A percentile compares a stretch with the other conserved stretches of the same genome.
Conservation (phyloP, 2,888 invertebrate genomes). For the Drosophila pegasa region DNA sequence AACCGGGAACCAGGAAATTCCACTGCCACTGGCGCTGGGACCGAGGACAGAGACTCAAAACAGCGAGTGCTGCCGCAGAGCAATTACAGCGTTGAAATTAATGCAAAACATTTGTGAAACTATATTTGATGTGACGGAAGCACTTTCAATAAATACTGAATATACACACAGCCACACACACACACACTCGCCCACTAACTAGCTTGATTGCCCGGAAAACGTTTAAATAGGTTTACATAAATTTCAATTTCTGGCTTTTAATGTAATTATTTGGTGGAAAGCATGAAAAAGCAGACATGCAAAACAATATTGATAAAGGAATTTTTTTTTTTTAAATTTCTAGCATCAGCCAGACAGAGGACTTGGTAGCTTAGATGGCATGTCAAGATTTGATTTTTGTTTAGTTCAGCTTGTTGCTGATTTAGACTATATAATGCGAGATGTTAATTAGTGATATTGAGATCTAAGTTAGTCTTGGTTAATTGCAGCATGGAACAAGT, state of each 20-base stretch:
- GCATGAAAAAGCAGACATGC: neutral
- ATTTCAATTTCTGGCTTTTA: slow-evolving; percentile 10
- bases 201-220: slow-evolving; percentile 15
- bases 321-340: neutral
- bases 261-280: neutral
- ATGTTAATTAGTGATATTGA: too few relatives aligned
- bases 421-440: too few relatives aligned
- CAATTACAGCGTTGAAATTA: slow-evolving; percentile 50
- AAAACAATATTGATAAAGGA: neutral
- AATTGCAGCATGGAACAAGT: too few relatives aligned
- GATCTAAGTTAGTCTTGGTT: too few relatives aligned
- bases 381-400: too few relatives aligned
- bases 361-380: too few relatives aligned
- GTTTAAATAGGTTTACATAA: slow-evolving; percentile 8
- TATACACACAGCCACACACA: neutral
- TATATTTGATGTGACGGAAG: slow-evolving; percentile 36
- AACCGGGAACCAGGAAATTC: slow-evolving; percentile 7
- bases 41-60: neutral
- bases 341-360: neutral
- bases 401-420: too few relatives aligned
- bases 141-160: slow-evolving; percentile 19
- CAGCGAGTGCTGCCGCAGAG: slow-evolving; percentile 27
- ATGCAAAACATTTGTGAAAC: slow-evolving; percentile 53
- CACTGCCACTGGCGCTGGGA: slow-evolving; percentile 3
- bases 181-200: neutral